Evolutionary conservation across 2,888 invertebrate species (phyloP), one percentile per base, ranked within the genome.

Genomic region (Pharmacophagus antenor): DNA sequence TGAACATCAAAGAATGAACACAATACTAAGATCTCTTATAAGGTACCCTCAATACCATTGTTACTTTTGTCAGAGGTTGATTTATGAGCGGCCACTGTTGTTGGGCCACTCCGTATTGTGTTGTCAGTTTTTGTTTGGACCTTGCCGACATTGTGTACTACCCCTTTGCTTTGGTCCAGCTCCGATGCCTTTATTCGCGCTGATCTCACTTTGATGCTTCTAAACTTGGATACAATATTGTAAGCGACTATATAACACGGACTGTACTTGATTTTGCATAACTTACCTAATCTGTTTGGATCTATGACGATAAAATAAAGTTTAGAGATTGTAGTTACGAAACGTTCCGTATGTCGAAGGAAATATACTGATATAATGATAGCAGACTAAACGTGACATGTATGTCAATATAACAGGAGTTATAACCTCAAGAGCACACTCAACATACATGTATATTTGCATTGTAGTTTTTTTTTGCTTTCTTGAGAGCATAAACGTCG

Each of bases 11-110:
- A 90, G 90, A 85, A 83, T 85, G 82, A 77, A 80, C 83, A 90
- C 89, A 90, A 90, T 86, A 77, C 85, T 86, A 85, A 89, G 88
- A 90, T 90, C 89, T 90, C 88, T 88, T 89, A 88, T 89, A 88
- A 88, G 89, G 89, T 88, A 85, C 90, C 89, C 88, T 89, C 88
- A 89, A 88, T 86, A 87, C 86, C 81, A 88, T 90, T 90, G 90
- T 90, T 85, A 85, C 89, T 86, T 88, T 90, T 90, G 89, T 90
- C 84, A 80, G 88, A 85, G 85, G 80, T 86, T 89, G 90, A 89
- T 90, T 90, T 90, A 90, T 84, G 89, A 87, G 84, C 86, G 82
- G 89, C 88, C 89, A 88, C 89, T 84, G 88, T 88, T 88, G 89
- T 88, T 86, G 84, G 82, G 69, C 87, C 87, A 85, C 82, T 83